These are phyloP conservation scores for Tragelaphus buxtoni DNA, from an alignment of 2,113 vertebrate genomes.

Conservation along the genomic window DNA sequence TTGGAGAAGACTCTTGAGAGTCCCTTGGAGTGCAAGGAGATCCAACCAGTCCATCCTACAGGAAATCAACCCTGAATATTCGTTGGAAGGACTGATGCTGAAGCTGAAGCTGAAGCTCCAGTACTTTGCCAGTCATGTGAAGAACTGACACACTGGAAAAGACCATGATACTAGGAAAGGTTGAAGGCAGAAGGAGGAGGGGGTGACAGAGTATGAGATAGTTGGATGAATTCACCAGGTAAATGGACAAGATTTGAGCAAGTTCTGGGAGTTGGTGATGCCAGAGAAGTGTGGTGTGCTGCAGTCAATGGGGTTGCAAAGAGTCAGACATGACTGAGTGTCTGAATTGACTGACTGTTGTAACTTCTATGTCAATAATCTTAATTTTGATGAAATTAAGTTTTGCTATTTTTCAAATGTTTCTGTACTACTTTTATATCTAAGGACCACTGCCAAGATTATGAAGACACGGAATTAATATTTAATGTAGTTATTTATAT, in stretches of 20 bases:
- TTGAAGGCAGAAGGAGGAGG: not conserved
- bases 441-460: not conserved
- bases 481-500: not conserved
- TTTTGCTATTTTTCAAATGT: not conserved
- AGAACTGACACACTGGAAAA: not conserved
- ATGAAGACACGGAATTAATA: not conserved
- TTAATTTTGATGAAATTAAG: not conserved
- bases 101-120: not conserved
- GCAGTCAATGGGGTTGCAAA: not conserved
- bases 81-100: not conserved
- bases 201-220: not conserved
- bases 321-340: not conserved
- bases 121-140: not conserved
- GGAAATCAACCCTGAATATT: not conserved
- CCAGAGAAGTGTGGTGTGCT: not conserved
- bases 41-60: not conserved
- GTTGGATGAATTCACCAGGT: not conserved
- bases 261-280: not conserved
- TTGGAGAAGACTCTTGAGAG: not conserved
- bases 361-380: fast-evolving
- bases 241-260: not conserved
- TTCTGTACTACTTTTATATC: not conserved
- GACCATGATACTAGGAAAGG: not conserved
- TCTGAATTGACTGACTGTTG: not conserved
- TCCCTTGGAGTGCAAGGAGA: not conserved